Base-by-base conservation (phyloP, 1,140 invertebrate species). In the Platyura marginata region DNA sequence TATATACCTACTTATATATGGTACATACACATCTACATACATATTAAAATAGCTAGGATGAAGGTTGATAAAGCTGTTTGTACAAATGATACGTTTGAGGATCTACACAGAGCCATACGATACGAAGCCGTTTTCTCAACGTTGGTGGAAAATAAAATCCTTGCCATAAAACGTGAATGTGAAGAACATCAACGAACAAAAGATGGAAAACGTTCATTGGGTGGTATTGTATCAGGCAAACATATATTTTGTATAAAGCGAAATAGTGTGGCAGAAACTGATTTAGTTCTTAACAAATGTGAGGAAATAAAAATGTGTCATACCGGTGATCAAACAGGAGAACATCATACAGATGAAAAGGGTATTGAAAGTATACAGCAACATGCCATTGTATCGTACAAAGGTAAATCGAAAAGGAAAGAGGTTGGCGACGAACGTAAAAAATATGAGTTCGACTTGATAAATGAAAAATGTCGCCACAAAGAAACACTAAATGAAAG, bases 1-100 rank as follows among this genome's bases (percentile, higher is more conserved):
- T n/a, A n/a, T n/a, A n/a, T n/a, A n/a, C n/a, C n/a, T n/a, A n/a
- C n/a, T n/a, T n/a, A n/a, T n/a, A n/a, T n/a, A n/a, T n/a, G n/a
- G n/a, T n/a, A n/a, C n/a, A n/a, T n/a, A n/a, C n/a, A n/a, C n/a
- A n/a, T n/a, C n/a, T n/a, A n/a, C n/a, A n/a, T n/a, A n/a, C n/a
- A n/a, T n/a, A n/a, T n/a, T n/a, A n/a, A n/a, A n/a, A n/a, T n/a
- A n/a, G n/a, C n/a, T n/a, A 40, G n/a, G 29, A 47, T 49, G 35
- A 58, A 59, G 38, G 44, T 54, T 21, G 59, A 61, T 44, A 61
- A 61, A 51, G 56, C 58, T 1, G 59, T 61, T 2, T 59, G 55
- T 43, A 61, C 59, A 16, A 60, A 56, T 23, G 59, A 60, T 39
- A 48, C 57, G 5, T 40, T 56, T 40, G 22, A 39, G 3, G 47